Conservation (phyloP, 1,140 invertebrate genomes). For the Carcinoscorpius rotundicauda region DNA sequence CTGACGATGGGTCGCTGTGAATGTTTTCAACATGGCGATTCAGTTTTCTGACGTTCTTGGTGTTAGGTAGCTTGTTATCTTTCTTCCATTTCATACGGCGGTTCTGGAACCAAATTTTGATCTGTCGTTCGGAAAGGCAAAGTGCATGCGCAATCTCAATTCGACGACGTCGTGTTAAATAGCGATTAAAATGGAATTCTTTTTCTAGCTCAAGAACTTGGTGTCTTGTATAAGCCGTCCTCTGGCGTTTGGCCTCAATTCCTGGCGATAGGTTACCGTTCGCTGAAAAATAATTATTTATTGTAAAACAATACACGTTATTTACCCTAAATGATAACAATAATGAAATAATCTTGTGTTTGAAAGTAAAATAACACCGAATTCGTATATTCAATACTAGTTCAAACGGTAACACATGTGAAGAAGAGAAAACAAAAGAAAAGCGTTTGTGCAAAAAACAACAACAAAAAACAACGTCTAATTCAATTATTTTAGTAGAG, state of each 20-base stretch:
- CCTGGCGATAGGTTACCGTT: slow-evolving; percentile 15
- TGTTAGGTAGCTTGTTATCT: slow-evolving; percentile 93
- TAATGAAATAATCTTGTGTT: no score
- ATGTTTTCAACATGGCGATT: slow-evolving; percentile 23
- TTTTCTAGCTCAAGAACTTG: slow-evolving; percentile 94
- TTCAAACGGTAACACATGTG: no score
- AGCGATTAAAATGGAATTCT: slow-evolving; percentile 90
- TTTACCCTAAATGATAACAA: no score
- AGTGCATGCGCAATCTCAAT: slow-evolving; percentile 96
- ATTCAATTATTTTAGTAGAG: no score
- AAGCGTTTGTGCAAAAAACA: no score
- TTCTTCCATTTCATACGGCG: slow-evolving; percentile 92
- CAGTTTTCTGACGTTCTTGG: slow-evolving; percentile 68
- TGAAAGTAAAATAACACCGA: no score
- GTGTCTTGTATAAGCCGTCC: slow-evolving; percentile 90
- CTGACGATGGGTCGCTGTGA: slow-evolving; percentile 20
- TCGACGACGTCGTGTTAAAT: slow-evolving; percentile 82
- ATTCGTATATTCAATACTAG: no score
- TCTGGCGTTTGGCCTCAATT: slow-evolving; percentile 87
- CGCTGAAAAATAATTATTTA: slow-evolving; percentile 2
- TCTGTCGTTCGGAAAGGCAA: slow-evolving; percentile 87
- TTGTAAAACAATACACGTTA: no score
- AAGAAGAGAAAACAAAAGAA: no score
- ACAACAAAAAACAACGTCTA: no score
- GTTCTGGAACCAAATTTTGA: slow-evolving; percentile 93